Evolutionary conservation across 1,140 invertebrate genomes (phyloP), one percentile per base, ranked within the genome.

Genomic region (Drosophila chauvacae): DNA sequence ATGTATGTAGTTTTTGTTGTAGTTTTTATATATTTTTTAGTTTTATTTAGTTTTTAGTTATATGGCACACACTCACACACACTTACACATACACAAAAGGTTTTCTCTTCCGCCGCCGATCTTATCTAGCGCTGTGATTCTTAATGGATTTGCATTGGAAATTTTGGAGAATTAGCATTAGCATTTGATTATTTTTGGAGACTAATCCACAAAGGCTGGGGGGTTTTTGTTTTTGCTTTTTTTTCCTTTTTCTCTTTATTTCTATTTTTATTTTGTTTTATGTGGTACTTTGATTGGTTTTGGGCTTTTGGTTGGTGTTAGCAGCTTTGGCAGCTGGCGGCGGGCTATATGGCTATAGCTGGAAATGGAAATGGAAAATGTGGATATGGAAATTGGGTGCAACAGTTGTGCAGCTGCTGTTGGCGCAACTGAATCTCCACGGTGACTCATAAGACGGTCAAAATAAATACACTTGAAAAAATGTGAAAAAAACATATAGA

Each of bases 341-440:
- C 30, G 28, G 28, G 33, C 33, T 48, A 28, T 48, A 28, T 23
- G 14, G 30, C 30, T 23, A 39, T 55, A 13, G 30, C 30, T 23
- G 37, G 37, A 55, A 35, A 35, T 55, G 51, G 33, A 55, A 55
- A 55, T 56, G 53, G 53, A 56, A 56, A 56, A 56, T 56, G 53
- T 56, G 35, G 53, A 56, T 26, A 56, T 56, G 53, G 56, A 47
- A 59, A 59, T 18, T 59, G 39, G 57, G 57, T 45, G 57, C 57
- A 59, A 59, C 57, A 59, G 57, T 59, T 59, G 57, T 59, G 60
- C 60, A 55, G 60, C 35, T 62, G 60, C 35, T 23, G 60, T n/a
- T n/a, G 60, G 23, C 20, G 33, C 60, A 53, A 53, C 57, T 44
- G 57, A 45, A 59, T 59, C n/a, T 58, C 56, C 56, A 44, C 56